Percentiles rank a stretch among this genome's conserved stretches.
Evolutionary conservation across 2,113 vertebrate species (phyloP).

Genomic region (Pelusios castaneus): DNA sequence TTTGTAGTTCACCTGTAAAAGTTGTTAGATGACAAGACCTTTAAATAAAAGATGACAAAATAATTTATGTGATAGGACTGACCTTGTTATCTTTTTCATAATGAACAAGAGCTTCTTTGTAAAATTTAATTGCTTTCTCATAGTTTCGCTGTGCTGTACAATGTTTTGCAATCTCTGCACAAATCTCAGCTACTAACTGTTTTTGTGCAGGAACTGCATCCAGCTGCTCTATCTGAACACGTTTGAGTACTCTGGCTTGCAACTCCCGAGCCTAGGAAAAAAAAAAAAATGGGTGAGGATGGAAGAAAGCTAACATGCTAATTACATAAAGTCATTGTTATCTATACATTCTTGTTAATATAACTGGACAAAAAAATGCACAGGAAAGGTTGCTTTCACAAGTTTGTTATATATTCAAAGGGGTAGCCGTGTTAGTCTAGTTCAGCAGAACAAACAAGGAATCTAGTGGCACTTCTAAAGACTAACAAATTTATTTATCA

Average conservation of each 20-base stretch:
- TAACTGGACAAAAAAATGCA: not conserved
- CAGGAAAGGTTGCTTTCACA: not conserved
- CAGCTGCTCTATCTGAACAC: constrained; percentile 91
- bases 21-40: constrained; percentile 50
- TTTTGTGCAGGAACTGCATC: constrained; percentile 91
- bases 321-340: not conserved
- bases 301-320: not conserved
- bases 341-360: not conserved
- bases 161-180: constrained; percentile 94
- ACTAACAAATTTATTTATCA: too few species aligned
- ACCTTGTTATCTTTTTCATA: constrained; percentile 97
- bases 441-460: too few species aligned
- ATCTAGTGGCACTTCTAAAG: too few species aligned
- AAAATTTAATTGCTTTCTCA: constrained; percentile 97
- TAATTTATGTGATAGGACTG: constrained; percentile 58
- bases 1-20: constrained; percentile 70
- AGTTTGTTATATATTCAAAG: not conserved
- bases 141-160: constrained; percentile 91
- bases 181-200: constrained; percentile 94
- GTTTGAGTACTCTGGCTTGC: constrained; percentile 92
- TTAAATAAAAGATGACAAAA: constrained; percentile 41
- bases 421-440: too few species aligned
- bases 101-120: constrained; percentile 98
- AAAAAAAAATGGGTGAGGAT: not conserved
- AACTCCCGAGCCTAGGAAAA: constrained; percentile 88